These are phyloP conservation scores for Drosophila villosipedis DNA, from an alignment of 2,888 invertebrate genomes.

Conservation along the genomic window DNA sequence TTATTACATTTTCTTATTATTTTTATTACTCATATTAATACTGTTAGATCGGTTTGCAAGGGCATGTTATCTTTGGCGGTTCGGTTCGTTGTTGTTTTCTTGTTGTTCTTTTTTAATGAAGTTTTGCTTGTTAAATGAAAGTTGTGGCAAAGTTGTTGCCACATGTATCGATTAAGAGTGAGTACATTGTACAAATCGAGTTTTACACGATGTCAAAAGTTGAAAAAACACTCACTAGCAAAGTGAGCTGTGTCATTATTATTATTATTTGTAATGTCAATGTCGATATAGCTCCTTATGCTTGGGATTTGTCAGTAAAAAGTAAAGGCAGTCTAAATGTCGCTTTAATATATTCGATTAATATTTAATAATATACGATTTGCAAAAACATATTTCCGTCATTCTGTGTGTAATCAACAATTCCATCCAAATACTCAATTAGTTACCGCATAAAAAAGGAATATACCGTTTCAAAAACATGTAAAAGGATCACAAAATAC, in stretches of 20 bases:
- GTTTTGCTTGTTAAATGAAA: slow-evolving; percentile 45
- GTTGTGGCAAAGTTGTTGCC: slow-evolving; percentile 35
- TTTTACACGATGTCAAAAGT: slow-evolving; percentile 21
- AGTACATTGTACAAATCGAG: slow-evolving; percentile 12
- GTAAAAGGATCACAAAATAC: slow-evolving; percentile 25
- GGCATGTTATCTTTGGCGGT: slow-evolving; percentile 35
- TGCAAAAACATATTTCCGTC: neutral
- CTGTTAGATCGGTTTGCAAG: neutral
- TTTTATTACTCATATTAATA: neutral
- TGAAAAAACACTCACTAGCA: slow-evolving; percentile 7
- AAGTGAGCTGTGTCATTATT: slow-evolving; percentile 19
- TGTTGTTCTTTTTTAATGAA: slow-evolving; percentile 21
- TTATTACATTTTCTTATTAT: neutral
- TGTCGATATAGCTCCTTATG: neutral
- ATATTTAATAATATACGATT: neutral
- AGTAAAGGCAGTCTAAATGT: neutral
- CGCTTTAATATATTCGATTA: neutral
- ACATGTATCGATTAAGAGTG: slow-evolving; percentile 32
- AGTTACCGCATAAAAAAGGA: slow-evolving; percentile 28
- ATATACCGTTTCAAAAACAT: slow-evolving; percentile 22
- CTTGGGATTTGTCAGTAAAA: neutral
- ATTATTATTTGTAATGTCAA: neutral
- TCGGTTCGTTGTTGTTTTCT: neutral
- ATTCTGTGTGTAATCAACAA: slow-evolving; percentile 22
- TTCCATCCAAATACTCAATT: slow-evolving; percentile 34